Conservation (phyloP, 2,113 vertebrate species). For the Chelonoidis abingdonii region DNA sequence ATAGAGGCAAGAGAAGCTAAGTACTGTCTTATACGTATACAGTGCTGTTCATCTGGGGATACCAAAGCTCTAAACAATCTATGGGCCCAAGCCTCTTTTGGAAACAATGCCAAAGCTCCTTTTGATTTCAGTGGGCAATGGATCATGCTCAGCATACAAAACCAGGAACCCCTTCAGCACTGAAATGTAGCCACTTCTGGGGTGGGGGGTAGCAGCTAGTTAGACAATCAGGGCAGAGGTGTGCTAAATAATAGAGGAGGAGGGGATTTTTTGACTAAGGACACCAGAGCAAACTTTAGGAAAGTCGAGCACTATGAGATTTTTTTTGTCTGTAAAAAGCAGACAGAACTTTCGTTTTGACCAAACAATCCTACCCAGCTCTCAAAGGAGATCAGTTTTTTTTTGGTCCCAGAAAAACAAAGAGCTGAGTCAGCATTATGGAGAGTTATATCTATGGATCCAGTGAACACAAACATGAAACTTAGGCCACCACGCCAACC, state of each 20-base stretch:
- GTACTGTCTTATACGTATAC: neutral
- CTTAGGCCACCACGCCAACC: too few species aligned
- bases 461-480: too few species aligned
- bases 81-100: neutral
- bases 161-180: neutral
- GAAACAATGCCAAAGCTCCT: neutral
- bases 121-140: neutral
- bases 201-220: neutral
- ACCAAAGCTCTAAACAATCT: constrained; percentile 15
- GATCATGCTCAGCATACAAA: neutral
- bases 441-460: too few species aligned
- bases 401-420: neutral
- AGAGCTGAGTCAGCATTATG: neutral
- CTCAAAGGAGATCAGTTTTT: neutral
- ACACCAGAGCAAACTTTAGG: neutral
- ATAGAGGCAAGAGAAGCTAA: constrained; percentile 19
- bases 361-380: rapidly evolving
- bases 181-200: neutral
- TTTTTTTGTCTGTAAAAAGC: neutral
- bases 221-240: neutral
- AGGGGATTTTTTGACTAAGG: neutral
- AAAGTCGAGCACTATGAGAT: neutral
- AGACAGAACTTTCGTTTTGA: neutral
- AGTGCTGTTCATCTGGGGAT: neutral
- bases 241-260: neutral